phyloP scores from a whole-genome alignment of 1,140 invertebrate genomes.

The Drosophila bifasciata region DNA sequence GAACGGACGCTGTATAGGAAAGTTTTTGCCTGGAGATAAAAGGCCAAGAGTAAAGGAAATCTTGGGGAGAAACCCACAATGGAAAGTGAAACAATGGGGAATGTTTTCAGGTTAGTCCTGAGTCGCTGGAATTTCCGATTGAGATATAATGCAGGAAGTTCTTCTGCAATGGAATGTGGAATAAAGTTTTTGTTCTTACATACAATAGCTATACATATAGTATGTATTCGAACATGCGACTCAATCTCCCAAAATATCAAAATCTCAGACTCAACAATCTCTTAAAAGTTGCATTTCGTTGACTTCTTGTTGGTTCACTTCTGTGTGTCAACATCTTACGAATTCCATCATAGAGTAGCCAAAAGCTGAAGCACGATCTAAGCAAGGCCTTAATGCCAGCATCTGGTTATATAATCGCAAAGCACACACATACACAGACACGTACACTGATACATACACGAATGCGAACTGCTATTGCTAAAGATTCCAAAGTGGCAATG shows the following conservation, averaged over 20 bases:
- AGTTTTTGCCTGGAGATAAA: constrained; percentile 37
- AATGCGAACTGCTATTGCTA: constrained; percentile 49
- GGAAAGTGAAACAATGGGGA: constrained; percentile 23
- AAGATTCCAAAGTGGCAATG: constrained; percentile 36
- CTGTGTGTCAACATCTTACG: constrained; percentile 46
- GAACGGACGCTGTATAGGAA: constrained; percentile 12
- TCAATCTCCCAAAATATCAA: too few species aligned
- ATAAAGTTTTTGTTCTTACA: too few species aligned
- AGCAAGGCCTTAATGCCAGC: constrained; percentile 63
- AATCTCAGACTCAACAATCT: background rate
- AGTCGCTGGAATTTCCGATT: background rate
- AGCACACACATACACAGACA: constrained; percentile 31
- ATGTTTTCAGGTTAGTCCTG: background rate
- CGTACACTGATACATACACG: constrained; percentile 23
- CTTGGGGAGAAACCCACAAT: constrained; percentile 45
- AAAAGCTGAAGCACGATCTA: constrained; percentile 36
- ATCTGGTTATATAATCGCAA: constrained; percentile 65
- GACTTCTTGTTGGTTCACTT: constrained; percentile 25
- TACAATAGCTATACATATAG: too few species aligned
- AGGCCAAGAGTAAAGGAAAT: constrained; percentile 37
- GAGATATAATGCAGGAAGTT: too few species aligned
- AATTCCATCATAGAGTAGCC: constrained; percentile 32
- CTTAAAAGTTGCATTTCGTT: constrained; percentile 7
- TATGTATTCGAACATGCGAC: too few species aligned
- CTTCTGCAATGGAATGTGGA: too few species aligned